phyloP scores from a whole-genome alignment of 2,113 vertebrate species.

The Vulpes lagopus region DNA sequence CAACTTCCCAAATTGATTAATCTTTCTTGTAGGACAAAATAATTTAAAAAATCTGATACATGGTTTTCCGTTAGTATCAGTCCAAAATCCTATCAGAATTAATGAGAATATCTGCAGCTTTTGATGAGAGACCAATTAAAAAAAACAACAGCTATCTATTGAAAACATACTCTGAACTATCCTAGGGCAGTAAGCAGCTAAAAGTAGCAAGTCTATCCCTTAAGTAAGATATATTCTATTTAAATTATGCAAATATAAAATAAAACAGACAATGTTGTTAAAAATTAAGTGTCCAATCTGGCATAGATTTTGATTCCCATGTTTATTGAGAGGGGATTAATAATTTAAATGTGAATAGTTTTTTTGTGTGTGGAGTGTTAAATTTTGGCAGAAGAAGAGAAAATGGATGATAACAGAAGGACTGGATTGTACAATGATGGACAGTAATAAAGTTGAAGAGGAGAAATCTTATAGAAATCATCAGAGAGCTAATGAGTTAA shows the following conservation, averaged over 20 bases:
- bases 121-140: background rate
- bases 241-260: background rate
- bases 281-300: background rate
- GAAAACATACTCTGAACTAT: background rate
- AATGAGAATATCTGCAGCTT: background rate
- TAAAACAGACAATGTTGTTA: background rate
- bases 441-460: background rate
- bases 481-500: background rate
- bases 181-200: background rate
- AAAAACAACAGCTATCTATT: background rate
- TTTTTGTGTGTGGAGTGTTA: background rate
- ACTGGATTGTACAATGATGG: background rate
- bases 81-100: background rate
- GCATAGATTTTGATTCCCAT: background rate
- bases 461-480: background rate
- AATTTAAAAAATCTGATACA: background rate
- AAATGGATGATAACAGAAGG: background rate
- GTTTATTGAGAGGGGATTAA: background rate
- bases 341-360: background rate
- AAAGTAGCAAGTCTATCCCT: background rate
- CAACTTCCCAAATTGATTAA: background rate
- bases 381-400: background rate
- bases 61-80: background rate
- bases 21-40: background rate
- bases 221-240: background rate